Conservation (phyloP, 2,113 vertebrate genomes). For the Panthera uncia region DNA sequence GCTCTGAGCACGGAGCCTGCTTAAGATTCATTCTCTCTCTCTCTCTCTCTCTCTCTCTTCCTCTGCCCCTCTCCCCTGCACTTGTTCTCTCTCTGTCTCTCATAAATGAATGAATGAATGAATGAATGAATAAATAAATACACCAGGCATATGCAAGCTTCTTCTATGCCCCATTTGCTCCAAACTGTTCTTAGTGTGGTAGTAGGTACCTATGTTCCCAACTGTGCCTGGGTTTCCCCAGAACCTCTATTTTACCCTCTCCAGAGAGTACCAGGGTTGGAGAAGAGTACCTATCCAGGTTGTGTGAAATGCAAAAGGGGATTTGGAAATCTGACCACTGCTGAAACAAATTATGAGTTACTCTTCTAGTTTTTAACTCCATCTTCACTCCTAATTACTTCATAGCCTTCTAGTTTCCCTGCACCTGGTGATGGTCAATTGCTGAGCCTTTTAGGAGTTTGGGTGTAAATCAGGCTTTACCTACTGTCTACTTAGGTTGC, state of each 20-base stretch:
- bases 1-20: too few relatives aligned
- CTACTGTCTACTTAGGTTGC: background rate
- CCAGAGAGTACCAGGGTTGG: background rate
- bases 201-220: background rate
- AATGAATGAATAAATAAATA: too few relatives aligned
- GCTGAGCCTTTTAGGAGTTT: background rate
- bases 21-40: too few relatives aligned
- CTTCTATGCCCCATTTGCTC: background rate
- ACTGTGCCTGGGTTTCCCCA: background rate
- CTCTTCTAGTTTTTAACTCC: background rate
- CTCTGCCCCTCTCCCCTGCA: too few relatives aligned
- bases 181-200: background rate
- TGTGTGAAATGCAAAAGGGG: background rate
- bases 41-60: too few relatives aligned
- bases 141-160: background rate
- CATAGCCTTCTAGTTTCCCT: background rate
- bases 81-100: too few relatives aligned
- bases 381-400: background rate
- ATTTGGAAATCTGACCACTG: background rate
- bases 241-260: background rate
- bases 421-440: background rate
- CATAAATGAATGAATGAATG: too few relatives aligned
- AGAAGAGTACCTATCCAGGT: background rate
- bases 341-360: slow-evolving; percentile 5
- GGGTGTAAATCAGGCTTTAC: background rate